These are phyloP conservation scores for Columbina picui DNA, from an alignment of 2,113 vertebrate species.

Conservation along the genomic window DNA sequence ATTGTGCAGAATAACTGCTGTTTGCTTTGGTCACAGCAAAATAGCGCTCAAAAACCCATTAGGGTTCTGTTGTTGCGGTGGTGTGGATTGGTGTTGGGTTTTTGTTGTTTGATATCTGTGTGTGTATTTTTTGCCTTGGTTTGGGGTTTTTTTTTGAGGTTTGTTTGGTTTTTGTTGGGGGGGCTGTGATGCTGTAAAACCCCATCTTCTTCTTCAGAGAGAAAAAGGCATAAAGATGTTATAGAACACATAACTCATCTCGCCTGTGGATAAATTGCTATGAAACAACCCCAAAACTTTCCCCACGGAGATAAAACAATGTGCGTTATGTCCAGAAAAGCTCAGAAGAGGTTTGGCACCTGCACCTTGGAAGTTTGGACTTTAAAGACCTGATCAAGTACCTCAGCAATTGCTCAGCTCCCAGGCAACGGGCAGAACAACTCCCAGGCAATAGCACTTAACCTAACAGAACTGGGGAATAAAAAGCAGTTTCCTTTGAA, in stretches of 20 bases:
- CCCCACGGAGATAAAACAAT: background rate
- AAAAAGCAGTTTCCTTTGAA: background rate
- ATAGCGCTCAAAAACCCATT: conserved; percentile 3
- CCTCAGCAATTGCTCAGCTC: too few species aligned
- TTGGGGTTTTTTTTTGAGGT: background rate
- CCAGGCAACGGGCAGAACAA: background rate
- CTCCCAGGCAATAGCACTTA: background rate
- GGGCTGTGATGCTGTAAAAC: background rate
- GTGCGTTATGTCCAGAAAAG: background rate
- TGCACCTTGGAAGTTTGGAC: background rate
- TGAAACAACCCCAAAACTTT: background rate
- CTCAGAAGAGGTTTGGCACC: background rate
- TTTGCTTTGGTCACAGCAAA: conserved; percentile 47
- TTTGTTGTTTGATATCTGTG: background rate
- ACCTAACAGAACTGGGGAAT: background rate
- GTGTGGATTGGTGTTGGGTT: background rate
- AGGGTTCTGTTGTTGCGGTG: background rate
- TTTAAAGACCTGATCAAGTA: too few species aligned
- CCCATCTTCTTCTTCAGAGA: background rate
- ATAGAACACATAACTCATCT: conserved; percentile 15
- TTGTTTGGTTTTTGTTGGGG: too few species aligned
- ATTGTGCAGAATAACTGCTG: background rate
- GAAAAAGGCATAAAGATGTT: background rate
- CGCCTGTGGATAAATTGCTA: background rate
- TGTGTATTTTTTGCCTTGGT: background rate